These are phyloP conservation scores for Aphidius gifuensis DNA, from an alignment of 1,140 invertebrate species.

Conservation along the genomic window DNA sequence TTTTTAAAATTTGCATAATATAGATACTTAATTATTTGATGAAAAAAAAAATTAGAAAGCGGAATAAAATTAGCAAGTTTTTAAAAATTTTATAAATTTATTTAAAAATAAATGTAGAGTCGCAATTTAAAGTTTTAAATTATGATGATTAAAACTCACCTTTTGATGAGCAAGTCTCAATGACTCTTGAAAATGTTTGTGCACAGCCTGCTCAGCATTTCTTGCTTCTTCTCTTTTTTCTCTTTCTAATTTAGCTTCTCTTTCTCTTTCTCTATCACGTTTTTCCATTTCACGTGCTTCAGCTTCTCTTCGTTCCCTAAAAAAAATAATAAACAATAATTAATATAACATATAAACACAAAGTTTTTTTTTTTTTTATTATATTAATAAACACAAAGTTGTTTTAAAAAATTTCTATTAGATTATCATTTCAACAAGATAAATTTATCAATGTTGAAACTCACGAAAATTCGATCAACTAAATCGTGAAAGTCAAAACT, in stretches of 20 bases:
- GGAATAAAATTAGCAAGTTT: too few species aligned
- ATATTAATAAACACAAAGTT: neutral
- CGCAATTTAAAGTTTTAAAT: too few species aligned
- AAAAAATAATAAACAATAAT: conserved; percentile 20
- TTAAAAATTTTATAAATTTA: too few species aligned
- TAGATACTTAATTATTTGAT: too few species aligned
- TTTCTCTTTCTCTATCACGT: conserved; percentile 59
- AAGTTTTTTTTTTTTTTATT: neutral
- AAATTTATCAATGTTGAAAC: too few species aligned
- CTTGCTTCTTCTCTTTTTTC: conserved; percentile 65
- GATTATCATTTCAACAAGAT: neutral
- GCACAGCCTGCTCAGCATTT: conserved; percentile 71
- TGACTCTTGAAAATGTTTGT: conserved; percentile 88
- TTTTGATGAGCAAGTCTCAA: conserved; percentile 78
- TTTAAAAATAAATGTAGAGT: neutral
- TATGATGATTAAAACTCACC: conserved; percentile 55
- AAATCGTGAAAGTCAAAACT: too few species aligned
- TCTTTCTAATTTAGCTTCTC: conserved; percentile 56
- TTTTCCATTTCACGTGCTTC: conserved; percentile 62
- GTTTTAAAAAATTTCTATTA: neutral
- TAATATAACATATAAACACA: neutral
- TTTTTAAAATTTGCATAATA: too few species aligned
- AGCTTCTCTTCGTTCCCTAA: conserved; percentile 61
- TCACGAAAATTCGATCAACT: too few species aligned
- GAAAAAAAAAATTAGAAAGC: too few species aligned